Percentiles rank a stretch among this genome's conserved stretches.
These are phyloP conservation scores for Sphaerodactylus townsendi DNA, from an alignment of 2,113 vertebrate genomes.

Conservation along the genomic window DNA sequence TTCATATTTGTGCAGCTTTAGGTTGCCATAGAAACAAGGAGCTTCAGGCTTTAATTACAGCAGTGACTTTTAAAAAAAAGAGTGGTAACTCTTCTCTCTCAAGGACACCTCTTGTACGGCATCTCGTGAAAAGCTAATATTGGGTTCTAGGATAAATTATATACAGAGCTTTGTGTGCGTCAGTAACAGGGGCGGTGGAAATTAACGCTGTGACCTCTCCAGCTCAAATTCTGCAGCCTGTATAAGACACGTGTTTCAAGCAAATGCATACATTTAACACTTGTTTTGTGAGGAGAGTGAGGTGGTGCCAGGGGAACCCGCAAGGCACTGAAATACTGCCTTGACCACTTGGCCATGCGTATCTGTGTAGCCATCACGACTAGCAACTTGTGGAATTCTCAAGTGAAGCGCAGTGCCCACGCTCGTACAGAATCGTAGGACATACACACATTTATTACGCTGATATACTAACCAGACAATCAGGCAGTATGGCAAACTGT, in stretches of 20 bases:
- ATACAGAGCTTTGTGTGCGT: neutral
- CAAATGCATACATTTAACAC: neutral
- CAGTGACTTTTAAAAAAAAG: neutral
- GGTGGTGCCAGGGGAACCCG: neutral
- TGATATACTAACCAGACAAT: too few relatives aligned
- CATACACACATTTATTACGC: too few relatives aligned
- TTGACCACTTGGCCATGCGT: neutral
- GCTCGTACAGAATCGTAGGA: too few relatives aligned
- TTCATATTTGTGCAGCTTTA: slow-evolving; percentile 46
- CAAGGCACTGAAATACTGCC: too few relatives aligned
- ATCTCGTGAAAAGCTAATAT: accelerated
- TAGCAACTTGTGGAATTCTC: neutral
- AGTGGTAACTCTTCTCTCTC: neutral
- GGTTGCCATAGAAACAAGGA: slow-evolving; percentile 52
- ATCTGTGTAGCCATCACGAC: neutral
- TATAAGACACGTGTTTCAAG: neutral
- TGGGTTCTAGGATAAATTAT: accelerated
- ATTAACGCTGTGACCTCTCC: neutral
- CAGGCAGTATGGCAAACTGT: too few relatives aligned
- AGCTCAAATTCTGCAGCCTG: neutral
- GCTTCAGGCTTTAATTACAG: slow-evolving; percentile 45
- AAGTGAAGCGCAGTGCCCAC: too few relatives aligned
- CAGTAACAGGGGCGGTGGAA: neutral
- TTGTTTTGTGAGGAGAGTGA: neutral
- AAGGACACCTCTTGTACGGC: neutral